These are phyloP conservation scores for Halocynthia aurantium DNA, from an alignment of 23 tunicate species.

Conservation along the genomic window DNA sequence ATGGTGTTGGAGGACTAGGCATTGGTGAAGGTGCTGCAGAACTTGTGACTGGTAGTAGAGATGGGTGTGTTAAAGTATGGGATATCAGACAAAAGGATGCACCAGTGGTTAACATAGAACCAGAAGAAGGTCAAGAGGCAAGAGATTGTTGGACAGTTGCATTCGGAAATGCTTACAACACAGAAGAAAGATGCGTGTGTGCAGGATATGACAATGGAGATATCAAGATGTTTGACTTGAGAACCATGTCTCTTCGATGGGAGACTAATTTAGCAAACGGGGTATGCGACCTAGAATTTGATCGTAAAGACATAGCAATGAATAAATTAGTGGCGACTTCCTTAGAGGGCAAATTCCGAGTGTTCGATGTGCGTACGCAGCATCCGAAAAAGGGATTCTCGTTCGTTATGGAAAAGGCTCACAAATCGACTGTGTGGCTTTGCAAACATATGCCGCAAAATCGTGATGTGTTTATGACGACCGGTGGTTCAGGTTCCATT, in stretches of 20 bases:
- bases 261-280: conserved; percentile 93
- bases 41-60: conserved; percentile 89
- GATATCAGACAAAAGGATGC: conserved; percentile 85
- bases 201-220: conserved; percentile 99
- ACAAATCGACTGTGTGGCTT: conserved; percentile 95
- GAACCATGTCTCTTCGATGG: conserved; percentile 85
- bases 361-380: conserved; percentile 85
- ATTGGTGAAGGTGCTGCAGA: conserved; percentile 99
- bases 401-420: conserved; percentile 82
- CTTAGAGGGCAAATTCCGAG: conserved; percentile 82
- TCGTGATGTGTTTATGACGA: conserved; percentile 93
- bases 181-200: conserved; percentile 83
- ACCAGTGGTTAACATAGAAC: conserved; percentile 94
- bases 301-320: conserved; percentile 91
- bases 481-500: conserved; percentile 95
- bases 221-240: conserved; percentile 88
- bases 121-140: conserved; percentile 80
- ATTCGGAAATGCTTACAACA: conserved; percentile 83
- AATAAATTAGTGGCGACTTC: conserved; percentile 84
- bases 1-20: conserved; percentile 96
- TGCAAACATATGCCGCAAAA: conserved; percentile 91
- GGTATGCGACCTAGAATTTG: conserved; percentile 87
- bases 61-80: conserved; percentile 96
- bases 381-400: conserved; percentile 84
- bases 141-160: conserved; percentile 98